These are phyloP conservation scores for Ceramica pisi DNA, from an alignment of 2,888 invertebrate species.

Conservation along the genomic window DNA sequence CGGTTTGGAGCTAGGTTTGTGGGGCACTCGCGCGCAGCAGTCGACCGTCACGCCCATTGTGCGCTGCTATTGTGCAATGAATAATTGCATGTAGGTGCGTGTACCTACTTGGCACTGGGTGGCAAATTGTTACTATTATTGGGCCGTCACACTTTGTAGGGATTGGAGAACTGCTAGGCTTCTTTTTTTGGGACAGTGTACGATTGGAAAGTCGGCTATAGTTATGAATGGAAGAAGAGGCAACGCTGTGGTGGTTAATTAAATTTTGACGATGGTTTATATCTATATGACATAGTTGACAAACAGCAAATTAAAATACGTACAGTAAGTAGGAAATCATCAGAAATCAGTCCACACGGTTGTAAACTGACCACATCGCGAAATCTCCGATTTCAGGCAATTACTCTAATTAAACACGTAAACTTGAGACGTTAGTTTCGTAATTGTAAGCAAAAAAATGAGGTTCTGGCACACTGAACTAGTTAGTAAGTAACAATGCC, in stretches of 20 bases:
- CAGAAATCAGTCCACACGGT: constrained; percentile 18
- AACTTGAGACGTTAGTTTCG: constrained; percentile 59
- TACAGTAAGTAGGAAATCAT: constrained; percentile 14
- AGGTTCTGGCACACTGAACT: constrained; percentile 59
- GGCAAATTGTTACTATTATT: constrained; percentile 38
- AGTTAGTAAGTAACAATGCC: constrained; percentile 61
- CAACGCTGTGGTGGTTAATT: constrained; percentile 36
- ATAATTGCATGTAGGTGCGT: constrained; percentile 73
- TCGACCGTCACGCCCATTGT: constrained; percentile 68
- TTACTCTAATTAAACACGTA: constrained; percentile 66
- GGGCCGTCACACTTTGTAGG: constrained; percentile 18
- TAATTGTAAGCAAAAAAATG: constrained; percentile 58
- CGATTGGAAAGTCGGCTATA: constrained; percentile 28
- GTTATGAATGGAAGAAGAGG: neutral
- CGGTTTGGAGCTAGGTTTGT: constrained; percentile 76
- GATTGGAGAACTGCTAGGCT: neutral
- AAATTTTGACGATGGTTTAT: neutral
- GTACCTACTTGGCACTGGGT: constrained; percentile 28
- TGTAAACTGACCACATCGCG: constrained; percentile 42
- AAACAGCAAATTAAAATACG: neutral
- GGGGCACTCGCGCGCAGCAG: constrained; percentile 75
- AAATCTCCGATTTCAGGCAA: constrained; percentile 58
- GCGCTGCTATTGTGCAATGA: constrained; percentile 78
- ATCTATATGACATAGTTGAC: neutral
- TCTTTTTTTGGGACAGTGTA: constrained; percentile 4